Evolutionary conservation across 2,113 vertebrate species (phyloP).

Genomic region (Peromyscus californicus): DNA sequence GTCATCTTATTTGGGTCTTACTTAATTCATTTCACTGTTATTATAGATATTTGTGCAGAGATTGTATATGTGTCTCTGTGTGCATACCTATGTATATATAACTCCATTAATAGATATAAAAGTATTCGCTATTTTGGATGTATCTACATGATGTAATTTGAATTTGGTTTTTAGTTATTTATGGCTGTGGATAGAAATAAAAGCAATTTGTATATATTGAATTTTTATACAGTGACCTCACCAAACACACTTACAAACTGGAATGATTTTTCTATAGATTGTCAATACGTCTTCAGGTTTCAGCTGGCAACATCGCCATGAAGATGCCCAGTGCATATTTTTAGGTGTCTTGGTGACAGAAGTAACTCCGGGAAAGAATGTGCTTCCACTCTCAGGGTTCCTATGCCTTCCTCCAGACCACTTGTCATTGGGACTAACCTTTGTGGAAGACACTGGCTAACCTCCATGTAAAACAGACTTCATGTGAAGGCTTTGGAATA

Average conservation of each 20-base stretch:
- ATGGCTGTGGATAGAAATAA: not conserved
- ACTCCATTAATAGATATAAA: slow-evolving; percentile 35
- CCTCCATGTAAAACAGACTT: not conserved
- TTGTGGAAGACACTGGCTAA: not conserved
- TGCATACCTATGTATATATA: not conserved
- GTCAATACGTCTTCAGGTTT: not conserved
- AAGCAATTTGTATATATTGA: not conserved
- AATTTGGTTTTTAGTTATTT: slow-evolving; percentile 44
- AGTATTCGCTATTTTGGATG: not conserved
- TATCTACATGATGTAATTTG: slow-evolving; percentile 8
- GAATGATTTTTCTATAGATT: slow-evolving; percentile 23
- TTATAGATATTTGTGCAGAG: slow-evolving; percentile 12
- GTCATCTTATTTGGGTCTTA: not conserved
- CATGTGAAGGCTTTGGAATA: slow-evolving; percentile 20
- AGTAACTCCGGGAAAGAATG: not conserved
- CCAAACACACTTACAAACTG: not conserved
- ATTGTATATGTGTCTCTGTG: not conserved
- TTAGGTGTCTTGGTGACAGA: slow-evolving; percentile 56
- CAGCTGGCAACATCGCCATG: slow-evolving; percentile 6
- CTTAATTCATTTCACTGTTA: slow-evolving; percentile 28
- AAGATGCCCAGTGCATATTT: not conserved
- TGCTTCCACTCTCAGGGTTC: not conserved
- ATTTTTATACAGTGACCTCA: slow-evolving; percentile 33
- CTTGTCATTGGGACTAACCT: not conserved
- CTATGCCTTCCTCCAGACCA: not conserved